These are phyloP conservation scores for Akabosia matsudoensis DNA, from an alignment of 1,140 invertebrate genomes.

Conservation along the genomic window DNA sequence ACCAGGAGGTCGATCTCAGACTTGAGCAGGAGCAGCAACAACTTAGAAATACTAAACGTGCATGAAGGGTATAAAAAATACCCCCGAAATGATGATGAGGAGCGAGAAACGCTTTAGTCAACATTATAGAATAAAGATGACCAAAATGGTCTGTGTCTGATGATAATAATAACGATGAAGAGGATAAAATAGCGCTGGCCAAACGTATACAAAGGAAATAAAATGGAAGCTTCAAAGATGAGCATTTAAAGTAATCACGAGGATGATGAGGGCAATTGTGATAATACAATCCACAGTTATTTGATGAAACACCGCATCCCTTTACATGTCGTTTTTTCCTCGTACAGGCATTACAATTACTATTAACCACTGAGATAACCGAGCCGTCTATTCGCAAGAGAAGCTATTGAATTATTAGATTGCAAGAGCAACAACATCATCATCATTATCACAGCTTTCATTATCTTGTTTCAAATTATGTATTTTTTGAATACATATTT, in stretches of 20 bases:
- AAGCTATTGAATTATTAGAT: too few relatives aligned
- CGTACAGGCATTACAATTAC: too few relatives aligned
- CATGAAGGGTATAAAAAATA: too few relatives aligned
- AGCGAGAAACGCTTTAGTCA: too few relatives aligned
- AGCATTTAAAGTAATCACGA: background rate
- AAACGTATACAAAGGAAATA: background rate
- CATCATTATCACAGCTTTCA: too few relatives aligned
- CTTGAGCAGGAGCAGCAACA: too few relatives aligned
- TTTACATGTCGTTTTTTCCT: background rate
- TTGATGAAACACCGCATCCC: background rate
- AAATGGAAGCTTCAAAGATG: background rate
- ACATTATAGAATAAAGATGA: slow-evolving; percentile 37
- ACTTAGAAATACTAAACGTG: too few relatives aligned
- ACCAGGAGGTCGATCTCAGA: slow-evolving; percentile 41
- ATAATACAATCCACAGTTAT: slow-evolving; percentile 22
- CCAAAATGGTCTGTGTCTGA: slow-evolving; percentile 42
- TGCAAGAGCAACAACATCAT: too few relatives aligned
- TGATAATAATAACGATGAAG: background rate
- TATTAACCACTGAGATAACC: background rate
- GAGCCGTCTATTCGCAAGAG: too few relatives aligned
- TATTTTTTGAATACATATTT: too few relatives aligned
- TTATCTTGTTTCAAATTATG: too few relatives aligned
- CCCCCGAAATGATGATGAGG: too few relatives aligned
- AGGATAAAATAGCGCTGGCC: background rate
- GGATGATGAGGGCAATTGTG: background rate